These are phyloP conservation scores for Pristiophorus japonicus DNA, from an alignment of 2,113 vertebrate species.

Conservation along the genomic window DNA sequence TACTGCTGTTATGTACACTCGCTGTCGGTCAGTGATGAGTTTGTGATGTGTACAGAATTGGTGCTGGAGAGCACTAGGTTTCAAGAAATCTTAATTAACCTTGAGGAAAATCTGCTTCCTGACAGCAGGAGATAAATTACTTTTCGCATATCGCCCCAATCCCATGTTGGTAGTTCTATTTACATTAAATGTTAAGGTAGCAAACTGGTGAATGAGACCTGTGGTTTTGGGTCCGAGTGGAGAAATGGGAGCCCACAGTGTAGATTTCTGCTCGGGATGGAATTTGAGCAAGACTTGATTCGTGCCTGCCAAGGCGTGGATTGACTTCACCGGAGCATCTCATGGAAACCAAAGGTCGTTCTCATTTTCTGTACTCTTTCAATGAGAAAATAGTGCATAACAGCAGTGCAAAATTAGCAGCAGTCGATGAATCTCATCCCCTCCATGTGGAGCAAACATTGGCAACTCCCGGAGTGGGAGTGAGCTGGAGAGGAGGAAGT, in stretches of 20 bases:
- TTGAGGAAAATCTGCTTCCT: not conserved
- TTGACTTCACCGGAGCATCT: not conserved
- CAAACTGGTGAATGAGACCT: not conserved
- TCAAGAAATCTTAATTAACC: not conserved
- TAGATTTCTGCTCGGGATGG: not conserved
- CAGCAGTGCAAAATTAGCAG: not conserved
- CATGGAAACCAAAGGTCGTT: not conserved
- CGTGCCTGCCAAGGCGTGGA: not conserved
- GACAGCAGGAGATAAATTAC: not conserved
- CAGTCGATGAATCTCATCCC: not conserved
- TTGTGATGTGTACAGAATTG: not conserved
- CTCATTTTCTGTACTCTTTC: not conserved
- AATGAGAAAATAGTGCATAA: not conserved
- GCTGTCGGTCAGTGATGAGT: not conserved
- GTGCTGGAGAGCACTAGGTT: not conserved
- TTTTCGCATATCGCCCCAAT: not conserved
- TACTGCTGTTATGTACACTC: not conserved
- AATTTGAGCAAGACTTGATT: not conserved
- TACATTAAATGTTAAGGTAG: not conserved
- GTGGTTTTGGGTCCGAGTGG: not conserved
- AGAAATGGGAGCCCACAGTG: not conserved
- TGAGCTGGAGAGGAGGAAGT: not conserved
- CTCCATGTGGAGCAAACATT: not conserved
- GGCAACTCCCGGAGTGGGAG: not conserved
- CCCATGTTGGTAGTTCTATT: not conserved